Conservation (phyloP, 1,140 invertebrate genomes). For the Nylanderia fulva region DNA sequence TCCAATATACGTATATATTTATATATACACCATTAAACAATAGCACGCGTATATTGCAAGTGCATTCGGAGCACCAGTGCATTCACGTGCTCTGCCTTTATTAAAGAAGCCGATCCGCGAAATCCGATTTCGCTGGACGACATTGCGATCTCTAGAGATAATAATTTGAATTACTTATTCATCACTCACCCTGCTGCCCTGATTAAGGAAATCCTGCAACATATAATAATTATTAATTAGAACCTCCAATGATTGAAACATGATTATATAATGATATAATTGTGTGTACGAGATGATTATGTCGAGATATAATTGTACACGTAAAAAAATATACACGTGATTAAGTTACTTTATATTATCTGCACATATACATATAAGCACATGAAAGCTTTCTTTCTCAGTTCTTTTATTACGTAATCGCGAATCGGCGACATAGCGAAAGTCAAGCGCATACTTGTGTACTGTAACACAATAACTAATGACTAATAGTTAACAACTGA, state of each 20-base stretch:
- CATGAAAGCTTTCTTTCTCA: slow-evolving; percentile 2
- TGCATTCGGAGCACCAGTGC: slow-evolving; percentile 53
- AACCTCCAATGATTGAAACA: neutral
- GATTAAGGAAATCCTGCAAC: neutral
- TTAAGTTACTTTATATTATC: neutral
- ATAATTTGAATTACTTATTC: slow-evolving; percentile 29
- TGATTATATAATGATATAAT: neutral
- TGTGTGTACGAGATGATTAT: too few relatives aligned
- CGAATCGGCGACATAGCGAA: neutral
- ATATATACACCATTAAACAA: slow-evolving; percentile 2
- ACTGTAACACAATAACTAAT: slow-evolving; percentile 41
- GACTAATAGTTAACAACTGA: slow-evolving; percentile 52
- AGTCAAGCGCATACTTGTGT: slow-evolving; percentile 1
- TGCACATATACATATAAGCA: neutral
- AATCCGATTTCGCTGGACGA: slow-evolving; percentile 65
- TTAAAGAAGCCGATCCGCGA: slow-evolving; percentile 60
- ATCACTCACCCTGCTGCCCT: neutral
- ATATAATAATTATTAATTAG: slow-evolving; percentile 1
- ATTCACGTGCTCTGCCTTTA: slow-evolving; percentile 61
- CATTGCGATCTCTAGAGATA: slow-evolving; percentile 33
- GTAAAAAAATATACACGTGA: neutral
- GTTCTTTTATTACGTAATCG: slow-evolving; percentile 1
- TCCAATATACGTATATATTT: neutral
- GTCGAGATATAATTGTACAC: neutral
- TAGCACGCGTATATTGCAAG: neutral